These are phyloP conservation scores for Melangyna quadrimaculata DNA, from an alignment of 2,888 invertebrate genomes.

Conservation along the genomic window DNA sequence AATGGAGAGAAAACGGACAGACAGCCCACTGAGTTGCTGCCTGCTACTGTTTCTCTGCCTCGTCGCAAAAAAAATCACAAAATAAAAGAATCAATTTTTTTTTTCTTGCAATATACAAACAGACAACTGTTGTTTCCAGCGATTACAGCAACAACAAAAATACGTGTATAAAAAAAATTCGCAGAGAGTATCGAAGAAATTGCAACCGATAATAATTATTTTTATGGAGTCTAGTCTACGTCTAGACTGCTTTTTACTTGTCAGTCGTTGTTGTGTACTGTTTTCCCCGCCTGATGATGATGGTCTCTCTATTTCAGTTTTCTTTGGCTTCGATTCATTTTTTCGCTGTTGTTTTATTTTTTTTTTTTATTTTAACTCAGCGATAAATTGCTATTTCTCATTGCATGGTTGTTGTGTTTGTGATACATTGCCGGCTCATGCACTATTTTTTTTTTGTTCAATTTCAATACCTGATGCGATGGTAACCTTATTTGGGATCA, in stretches of 20 bases:
- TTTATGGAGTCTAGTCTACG: slow-evolving; percentile 81
- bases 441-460: background rate
- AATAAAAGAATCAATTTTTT: slow-evolving; percentile 45
- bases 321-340: slow-evolving; percentile 9
- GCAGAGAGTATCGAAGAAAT: slow-evolving; percentile 77
- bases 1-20: slow-evolving; percentile 50
- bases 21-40: slow-evolving; percentile 66
- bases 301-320: background rate
- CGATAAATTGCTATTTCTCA: slow-evolving; percentile 20
- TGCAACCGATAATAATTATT: slow-evolving; percentile 81
- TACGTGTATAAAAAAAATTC: slow-evolving; percentile 26
- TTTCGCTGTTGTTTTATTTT: background rate
- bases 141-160: background rate
- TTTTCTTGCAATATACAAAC: slow-evolving; percentile 50
- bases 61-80: background rate
- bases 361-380: background rate
- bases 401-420: slow-evolving; percentile 5
- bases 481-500: slow-evolving; percentile 47
- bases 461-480: slow-evolving; percentile 43
- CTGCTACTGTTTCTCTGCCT: slow-evolving; percentile 48
- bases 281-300: background rate
- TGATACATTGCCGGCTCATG: slow-evolving; percentile 17
- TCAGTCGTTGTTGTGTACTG: slow-evolving; percentile 70
- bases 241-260: slow-evolving; percentile 80
- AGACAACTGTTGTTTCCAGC: slow-evolving; percentile 67